Percentiles rank a stretch among this genome's conserved stretches.
These are phyloP conservation scores for Denticeps clupeoides DNA, from an alignment of 2,797 vertebrate species.

Conservation along the genomic window DNA sequence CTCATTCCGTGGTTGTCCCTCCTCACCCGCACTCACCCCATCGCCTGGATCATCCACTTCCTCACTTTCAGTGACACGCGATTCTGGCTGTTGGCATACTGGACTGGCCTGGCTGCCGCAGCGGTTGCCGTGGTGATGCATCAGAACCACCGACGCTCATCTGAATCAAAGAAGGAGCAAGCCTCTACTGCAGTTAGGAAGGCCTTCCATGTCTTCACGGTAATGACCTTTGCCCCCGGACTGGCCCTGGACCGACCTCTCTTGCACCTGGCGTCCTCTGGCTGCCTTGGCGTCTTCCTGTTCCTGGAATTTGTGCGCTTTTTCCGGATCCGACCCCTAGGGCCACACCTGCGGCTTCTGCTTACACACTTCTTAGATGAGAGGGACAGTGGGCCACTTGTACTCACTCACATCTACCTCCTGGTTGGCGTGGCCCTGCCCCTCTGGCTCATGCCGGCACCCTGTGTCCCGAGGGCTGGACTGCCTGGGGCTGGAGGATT, in stretches of 20 bases:
- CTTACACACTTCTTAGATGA: conserved; percentile 90
- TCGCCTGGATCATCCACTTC: conserved; percentile 86
- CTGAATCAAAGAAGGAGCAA: conserved; percentile 80
- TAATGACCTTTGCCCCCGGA: conserved; percentile 84
- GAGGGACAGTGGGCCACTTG: conserved; percentile 86
- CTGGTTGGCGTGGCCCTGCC: conserved; percentile 90
- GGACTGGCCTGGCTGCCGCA: conserved; percentile 64
- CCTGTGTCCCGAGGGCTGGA: conserved; percentile 72
- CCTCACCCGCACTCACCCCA: conserved; percentile 79
- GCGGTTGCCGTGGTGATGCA: conserved; percentile 76
- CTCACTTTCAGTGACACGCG: conserved; percentile 68
- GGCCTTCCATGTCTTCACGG: conserved; percentile 90
- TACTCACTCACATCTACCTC: conserved; percentile 90
- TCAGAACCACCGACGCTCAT: conserved; percentile 75
- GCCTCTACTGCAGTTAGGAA: conserved; percentile 80
- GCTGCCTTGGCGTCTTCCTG: conserved; percentile 75
- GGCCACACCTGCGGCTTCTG: conserved; percentile 71
- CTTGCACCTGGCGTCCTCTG: conserved; percentile 75
- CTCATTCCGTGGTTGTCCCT: conserved; percentile 88
- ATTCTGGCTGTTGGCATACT: conserved; percentile 74
- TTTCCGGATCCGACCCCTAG: conserved; percentile 84
- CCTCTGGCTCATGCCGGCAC: conserved; percentile 81
- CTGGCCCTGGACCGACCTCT: conserved; percentile 80
- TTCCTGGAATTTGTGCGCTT: conserved; percentile 84
- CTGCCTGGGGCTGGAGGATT: conserved; percentile 70